Evolutionary conservation across 2,797 vertebrate species (phyloP), one percentile per base, ranked within the genome.

Genomic region (Falco peregrinus): DNA sequence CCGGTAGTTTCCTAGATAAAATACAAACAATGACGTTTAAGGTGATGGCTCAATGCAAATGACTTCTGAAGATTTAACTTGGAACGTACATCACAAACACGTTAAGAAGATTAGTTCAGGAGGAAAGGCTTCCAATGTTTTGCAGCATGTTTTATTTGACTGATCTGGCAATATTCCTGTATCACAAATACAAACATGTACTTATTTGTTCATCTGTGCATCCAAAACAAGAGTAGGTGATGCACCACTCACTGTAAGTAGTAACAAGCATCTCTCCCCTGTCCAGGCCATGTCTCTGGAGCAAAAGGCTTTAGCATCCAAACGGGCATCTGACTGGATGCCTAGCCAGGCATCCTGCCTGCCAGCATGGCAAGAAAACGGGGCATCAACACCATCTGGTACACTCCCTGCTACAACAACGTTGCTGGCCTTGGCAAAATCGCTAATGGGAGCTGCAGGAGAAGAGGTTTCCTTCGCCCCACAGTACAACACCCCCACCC

Each of bases 401-500:
- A 43, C 18, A 1, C 60, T 64, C 50, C 45, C 87, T 73, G 65
- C 60, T 93, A 10, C 29, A 87, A 77, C 31, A 37, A 1, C 39
- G n/a, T 8, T 64, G 73, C 65, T 78, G 79, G 16, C 48, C 53
- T 68, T 71, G 76, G 91, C 87, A 53, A 18, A 71, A 70, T 12
- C 0, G 0, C 53, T 61, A 54, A 47, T 5, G 29, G 76, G 53
- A 94, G 50, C 76, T 91, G 79, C 61, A 56, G 70, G 28, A 76
- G 74, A 47, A 48, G 73, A 54, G 31, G 18, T 28, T 87, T 84
- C 63, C 84, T 84, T 37, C n/a, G 25, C 45, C 45, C 69, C 0
- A 0, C 1, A 0, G 60, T 16, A 26, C 82, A 65, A n/a, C n/a
- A n/a, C n/a, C n/a, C n/a, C n/a, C 1, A 0, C 35, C 51, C 5